Conservation (phyloP, 2,113 vertebrate genomes). For the Columba janthina region DNA sequence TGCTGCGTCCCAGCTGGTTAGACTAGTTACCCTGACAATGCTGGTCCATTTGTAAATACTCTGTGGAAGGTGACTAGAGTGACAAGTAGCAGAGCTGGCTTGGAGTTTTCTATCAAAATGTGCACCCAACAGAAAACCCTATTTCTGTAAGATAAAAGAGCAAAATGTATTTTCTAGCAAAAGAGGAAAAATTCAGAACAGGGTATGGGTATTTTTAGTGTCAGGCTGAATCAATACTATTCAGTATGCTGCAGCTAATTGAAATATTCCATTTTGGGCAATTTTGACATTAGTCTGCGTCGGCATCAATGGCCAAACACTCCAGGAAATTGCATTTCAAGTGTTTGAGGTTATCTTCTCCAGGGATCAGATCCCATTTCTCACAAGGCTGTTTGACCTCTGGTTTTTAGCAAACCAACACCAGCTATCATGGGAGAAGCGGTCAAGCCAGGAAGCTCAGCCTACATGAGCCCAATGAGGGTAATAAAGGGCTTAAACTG, state of each 20-base stretch:
- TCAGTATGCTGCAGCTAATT: not conserved
- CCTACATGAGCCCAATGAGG: not conserved
- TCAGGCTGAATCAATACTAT: not conserved
- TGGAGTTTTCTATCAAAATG: not conserved
- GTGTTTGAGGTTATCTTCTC: not conserved
- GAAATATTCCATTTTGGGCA: not conserved
- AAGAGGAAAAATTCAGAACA: not conserved
- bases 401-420: not conserved
- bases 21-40: not conserved
- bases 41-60: not conserved
- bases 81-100: not conserved
- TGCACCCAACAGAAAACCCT: not conserved
- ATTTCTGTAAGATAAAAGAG: not conserved
- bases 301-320: not conserved
- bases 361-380: not conserved
- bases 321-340: not conserved
- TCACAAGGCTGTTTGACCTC: not conserved
- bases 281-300: slow-evolving; percentile 16
- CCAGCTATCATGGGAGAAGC: not conserved
- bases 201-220: not conserved
- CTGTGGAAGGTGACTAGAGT: not conserved
- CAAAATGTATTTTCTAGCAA: not conserved
- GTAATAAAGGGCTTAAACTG: not conserved
- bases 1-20: not conserved
- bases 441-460: not conserved